phyloP scores from a whole-genome alignment of 2,113 vertebrate genomes.

The Tinamus guttatus region DNA sequence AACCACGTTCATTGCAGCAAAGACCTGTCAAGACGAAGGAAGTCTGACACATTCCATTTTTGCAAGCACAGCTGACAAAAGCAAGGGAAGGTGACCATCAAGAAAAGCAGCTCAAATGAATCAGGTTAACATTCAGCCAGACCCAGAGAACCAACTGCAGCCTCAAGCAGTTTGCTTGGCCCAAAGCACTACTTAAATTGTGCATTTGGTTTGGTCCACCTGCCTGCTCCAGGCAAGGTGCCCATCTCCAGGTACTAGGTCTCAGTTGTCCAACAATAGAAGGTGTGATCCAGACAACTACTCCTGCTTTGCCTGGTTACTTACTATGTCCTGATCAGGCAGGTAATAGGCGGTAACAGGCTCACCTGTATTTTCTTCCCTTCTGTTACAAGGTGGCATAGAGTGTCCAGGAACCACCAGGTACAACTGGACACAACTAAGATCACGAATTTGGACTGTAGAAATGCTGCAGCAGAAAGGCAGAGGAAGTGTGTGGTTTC shows the following conservation, averaged over 20 bases:
- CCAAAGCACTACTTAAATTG: neutral
- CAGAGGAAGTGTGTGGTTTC: neutral
- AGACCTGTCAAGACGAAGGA: neutral
- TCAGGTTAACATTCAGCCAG: neutral
- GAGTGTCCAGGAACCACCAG: neutral
- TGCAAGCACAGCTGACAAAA: neutral
- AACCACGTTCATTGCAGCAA: neutral
- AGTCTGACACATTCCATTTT: neutral
- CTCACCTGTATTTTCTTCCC: neutral
- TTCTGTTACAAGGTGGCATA: neutral
- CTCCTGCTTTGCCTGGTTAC: neutral
- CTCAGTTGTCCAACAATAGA: neutral
- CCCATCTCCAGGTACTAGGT: neutral
- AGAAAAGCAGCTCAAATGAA: neutral
- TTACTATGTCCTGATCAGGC: no score
- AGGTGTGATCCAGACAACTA: neutral
- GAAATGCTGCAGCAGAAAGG: neutral
- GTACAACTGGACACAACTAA: neutral
- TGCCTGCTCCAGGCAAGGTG: neutral
- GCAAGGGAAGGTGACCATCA: neutral
- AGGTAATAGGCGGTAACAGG: neutral
- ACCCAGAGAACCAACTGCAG: neutral
- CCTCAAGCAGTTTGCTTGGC: neutral
- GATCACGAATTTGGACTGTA: neutral
- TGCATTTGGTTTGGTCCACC: neutral